Percentiles rank a stretch among this genome's conserved stretches.
phyloP scores from a whole-genome alignment of 2,113 vertebrate genomes.

The Addax nasomaculatus region DNA sequence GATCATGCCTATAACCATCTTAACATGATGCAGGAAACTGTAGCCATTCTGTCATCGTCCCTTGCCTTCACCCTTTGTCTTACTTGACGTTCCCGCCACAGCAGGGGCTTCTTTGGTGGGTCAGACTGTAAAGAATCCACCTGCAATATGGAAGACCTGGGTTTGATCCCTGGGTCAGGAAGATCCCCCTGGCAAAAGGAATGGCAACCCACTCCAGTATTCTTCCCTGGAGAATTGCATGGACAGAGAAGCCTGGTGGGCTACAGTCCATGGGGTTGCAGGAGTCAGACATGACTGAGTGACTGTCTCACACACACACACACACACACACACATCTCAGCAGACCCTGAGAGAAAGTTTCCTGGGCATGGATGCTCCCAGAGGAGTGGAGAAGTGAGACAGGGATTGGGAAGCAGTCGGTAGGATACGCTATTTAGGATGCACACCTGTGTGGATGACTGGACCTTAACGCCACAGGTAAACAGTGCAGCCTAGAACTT shows the following conservation, averaged over 20 bases:
- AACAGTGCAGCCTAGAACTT: fast-evolving
- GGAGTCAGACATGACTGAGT: background rate
- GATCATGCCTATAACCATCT: background rate
- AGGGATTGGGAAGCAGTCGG: background rate
- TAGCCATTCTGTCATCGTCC: background rate
- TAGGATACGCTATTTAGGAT: background rate
- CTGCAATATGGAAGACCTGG: background rate
- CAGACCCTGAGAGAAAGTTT: background rate
- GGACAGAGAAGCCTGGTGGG: background rate
- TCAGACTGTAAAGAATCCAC: background rate
- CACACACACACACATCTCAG: background rate
- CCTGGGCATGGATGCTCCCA: background rate
- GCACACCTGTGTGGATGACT: background rate
- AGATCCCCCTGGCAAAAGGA: background rate
- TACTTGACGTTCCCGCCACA: background rate
- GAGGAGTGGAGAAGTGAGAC: background rate
- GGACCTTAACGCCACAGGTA: background rate
- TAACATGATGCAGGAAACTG: fast-evolving
- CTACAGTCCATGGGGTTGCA: background rate
- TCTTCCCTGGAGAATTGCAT: background rate
- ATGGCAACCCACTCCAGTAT: background rate
- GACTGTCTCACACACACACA: background rate
- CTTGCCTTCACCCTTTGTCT: background rate
- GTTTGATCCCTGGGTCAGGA: background rate
- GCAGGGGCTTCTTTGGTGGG: background rate